Base-by-base conservation (phyloP, 1,140 invertebrate genomes). In the Ceratina calcarata region DNA sequence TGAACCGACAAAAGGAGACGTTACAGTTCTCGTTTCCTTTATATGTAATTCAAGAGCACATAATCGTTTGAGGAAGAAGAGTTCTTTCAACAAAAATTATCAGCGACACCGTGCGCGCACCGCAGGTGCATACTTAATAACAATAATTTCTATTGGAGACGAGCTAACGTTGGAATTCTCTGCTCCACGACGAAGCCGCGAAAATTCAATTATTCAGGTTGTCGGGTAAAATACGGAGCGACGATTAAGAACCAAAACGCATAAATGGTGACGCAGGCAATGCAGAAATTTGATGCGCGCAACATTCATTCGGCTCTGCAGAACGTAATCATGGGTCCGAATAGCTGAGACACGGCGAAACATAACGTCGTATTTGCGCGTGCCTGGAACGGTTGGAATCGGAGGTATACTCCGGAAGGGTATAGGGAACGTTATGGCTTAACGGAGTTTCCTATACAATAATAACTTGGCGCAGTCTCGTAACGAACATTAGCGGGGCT, bases 401-500 rank as follows among this genome's bases (percentile, higher is more conserved):
- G 24, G 24, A 10, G 15, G 15, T 12, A 12, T 18, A 15, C 15
- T 15, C 1, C 15, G 49, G 10, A 6, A 16, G 20, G 51, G 16
- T n/a, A 24, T 15, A 20, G 49, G 4, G 8, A 57, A 62, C 37
- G 76, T 78, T 78, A 72, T 15, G 57, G 69, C 76, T 72, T 78
- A 72, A 72, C 68, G 68, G 60, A 65, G 69, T 78, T 72, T 72
- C 69, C 49, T 32, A 57, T 78, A 65, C 49, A 65, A 72, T 72
- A 72, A 72, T 71, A 78, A 78, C 60, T 72, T 72, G 53, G 20
- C 60, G 20, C 18, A 49, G 76, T 64, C 76, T 57, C 76, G 68
- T 72, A 78, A 72, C 76, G 68, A 78, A 78, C 68, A 78, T 65
- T 78, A 65, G 16, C 68, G 20, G 7, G 18, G 51, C 51, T 49